These are phyloP conservation scores for Adineta ricciae DNA, from an alignment of 2,888 invertebrate species.

Conservation along the genomic window DNA sequence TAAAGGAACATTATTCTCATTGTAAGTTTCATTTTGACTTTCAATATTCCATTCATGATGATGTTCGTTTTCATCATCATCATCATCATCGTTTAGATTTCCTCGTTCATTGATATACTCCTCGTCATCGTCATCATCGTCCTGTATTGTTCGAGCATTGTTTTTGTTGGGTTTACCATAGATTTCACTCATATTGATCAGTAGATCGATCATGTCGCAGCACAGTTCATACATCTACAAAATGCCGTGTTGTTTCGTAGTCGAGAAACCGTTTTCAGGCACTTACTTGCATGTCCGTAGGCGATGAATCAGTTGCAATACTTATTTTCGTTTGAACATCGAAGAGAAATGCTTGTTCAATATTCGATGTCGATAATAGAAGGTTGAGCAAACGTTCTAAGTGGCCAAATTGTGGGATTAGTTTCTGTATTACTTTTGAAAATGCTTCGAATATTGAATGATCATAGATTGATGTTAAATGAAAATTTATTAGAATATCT, in stretches of 20 bases:
- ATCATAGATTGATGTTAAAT: conserved; percentile 95
- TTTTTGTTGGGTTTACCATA: conserved; percentile 59
- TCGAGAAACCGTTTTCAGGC: not conserved
- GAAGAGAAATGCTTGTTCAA: conserved; percentile 97
- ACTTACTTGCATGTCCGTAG: not conserved
- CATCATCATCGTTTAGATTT: not conserved
- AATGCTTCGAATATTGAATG: conserved; percentile 99
- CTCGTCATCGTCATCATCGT: not conserved
- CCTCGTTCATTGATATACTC: not conserved
- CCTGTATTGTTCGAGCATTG: not conserved
- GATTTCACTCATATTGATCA: conserved; percentile 94
- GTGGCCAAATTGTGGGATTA: conserved; percentile 90
- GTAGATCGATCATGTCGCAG: conserved; percentile 99
- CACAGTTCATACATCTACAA: conserved; percentile 89
- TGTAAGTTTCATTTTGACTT: not conserved
- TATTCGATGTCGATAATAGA: conserved; percentile 93
- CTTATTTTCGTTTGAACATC: conserved; percentile 91
- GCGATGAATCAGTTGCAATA: conserved; percentile 85
- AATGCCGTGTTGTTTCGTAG: not conserved
- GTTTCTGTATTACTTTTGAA: conserved; percentile 96
- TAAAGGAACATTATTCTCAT: not conserved
- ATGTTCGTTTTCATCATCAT: no score
- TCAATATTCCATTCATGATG: not conserved
- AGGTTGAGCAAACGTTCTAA: conserved; percentile 93
- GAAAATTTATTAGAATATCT: conserved; percentile 56